A percentile compares a stretch with the other conserved stretches of the same genome.
Conservation (phyloP, 2,113 vertebrate species). For the Procavia capensis region DNA sequence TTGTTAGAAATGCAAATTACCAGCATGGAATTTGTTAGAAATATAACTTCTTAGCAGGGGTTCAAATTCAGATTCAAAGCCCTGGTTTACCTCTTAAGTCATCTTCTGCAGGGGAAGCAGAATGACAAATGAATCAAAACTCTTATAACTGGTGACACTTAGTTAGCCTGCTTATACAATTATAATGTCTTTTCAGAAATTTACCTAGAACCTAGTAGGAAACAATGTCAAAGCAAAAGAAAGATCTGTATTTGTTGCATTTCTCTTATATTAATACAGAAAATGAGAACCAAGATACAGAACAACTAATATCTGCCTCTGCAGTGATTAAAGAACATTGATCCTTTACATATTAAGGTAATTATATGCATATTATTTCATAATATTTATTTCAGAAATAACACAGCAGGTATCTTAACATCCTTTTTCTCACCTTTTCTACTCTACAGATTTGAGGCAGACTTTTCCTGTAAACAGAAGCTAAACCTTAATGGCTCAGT, state of each 20-base stretch:
- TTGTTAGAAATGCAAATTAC: too few species aligned
- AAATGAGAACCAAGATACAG: constrained; percentile 2
- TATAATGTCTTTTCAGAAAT: constrained; percentile 6
- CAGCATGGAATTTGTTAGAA: too few species aligned
- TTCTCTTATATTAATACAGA: not conserved
- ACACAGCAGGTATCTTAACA: not conserved
- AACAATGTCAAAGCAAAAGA: not conserved
- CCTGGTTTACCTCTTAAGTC: not conserved
- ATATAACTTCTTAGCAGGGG: too few species aligned
- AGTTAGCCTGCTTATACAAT: not conserved
- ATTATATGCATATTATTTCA: not conserved
- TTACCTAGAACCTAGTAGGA: not conserved
- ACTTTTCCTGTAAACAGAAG: not conserved
- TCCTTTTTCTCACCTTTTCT: not conserved
- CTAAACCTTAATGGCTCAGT: not conserved
- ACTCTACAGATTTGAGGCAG: not conserved
- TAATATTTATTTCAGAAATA: not conserved
- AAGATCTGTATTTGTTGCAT: not conserved
- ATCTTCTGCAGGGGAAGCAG: not conserved
- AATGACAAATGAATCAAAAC: not conserved
- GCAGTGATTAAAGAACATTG: not conserved
- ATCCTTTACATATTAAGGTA: not conserved
- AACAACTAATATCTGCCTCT: not conserved
- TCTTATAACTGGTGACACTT: not conserved
- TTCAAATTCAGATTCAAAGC: too few species aligned